Evolutionary conservation across 2,797 vertebrate genomes (phyloP).

Genomic region (Eutrigla gurnardus): DNA sequence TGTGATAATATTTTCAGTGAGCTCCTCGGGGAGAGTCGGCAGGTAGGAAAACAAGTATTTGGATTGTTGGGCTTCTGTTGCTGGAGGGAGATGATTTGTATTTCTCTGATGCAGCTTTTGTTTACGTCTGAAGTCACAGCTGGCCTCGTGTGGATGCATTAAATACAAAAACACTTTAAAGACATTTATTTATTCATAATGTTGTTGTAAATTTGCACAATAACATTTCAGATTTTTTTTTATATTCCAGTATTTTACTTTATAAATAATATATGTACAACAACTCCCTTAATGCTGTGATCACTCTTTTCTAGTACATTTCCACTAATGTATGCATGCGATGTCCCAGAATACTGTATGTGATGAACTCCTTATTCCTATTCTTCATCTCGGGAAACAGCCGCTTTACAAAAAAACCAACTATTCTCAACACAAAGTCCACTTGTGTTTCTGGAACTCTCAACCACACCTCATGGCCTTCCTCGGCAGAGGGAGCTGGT

Average conservation of each 20-base stretch:
- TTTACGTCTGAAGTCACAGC: slow-evolving; percentile 36
- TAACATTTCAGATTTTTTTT: slow-evolving; percentile 35
- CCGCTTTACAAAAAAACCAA: slow-evolving; percentile 30
- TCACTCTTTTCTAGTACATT: slow-evolving; percentile 40
- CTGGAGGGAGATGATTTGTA: slow-evolving; percentile 42
- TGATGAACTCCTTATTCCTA: slow-evolving; percentile 37
- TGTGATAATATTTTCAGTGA: slow-evolving; percentile 59
- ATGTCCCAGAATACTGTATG: slow-evolving; percentile 55
- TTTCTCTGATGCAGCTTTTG: slow-evolving; percentile 45
- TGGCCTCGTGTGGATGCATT: slow-evolving; percentile 51
- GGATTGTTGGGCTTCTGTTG: slow-evolving; percentile 44
- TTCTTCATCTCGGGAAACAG: slow-evolving; percentile 23
- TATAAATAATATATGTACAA: slow-evolving; percentile 49
- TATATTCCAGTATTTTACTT: slow-evolving; percentile 18
- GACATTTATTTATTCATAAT: slow-evolving; percentile 51
- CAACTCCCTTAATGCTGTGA: slow-evolving; percentile 38
- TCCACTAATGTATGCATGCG: slow-evolving; percentile 32
- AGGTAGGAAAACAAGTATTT: slow-evolving; percentile 59
- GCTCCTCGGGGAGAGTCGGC: slow-evolving; percentile 48
- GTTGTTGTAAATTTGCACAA: slow-evolving; percentile 53
- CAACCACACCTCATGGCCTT: slow-evolving; percentile 23
- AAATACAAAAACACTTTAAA: slow-evolving; percentile 52
- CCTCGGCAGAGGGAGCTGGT: neutral
- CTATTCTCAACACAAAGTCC: slow-evolving; percentile 43
- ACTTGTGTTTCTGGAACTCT: slow-evolving; percentile 31